phyloP scores from a whole-genome alignment of 2,888 invertebrate species.

The Ganaspis brasiliensis region DNA sequence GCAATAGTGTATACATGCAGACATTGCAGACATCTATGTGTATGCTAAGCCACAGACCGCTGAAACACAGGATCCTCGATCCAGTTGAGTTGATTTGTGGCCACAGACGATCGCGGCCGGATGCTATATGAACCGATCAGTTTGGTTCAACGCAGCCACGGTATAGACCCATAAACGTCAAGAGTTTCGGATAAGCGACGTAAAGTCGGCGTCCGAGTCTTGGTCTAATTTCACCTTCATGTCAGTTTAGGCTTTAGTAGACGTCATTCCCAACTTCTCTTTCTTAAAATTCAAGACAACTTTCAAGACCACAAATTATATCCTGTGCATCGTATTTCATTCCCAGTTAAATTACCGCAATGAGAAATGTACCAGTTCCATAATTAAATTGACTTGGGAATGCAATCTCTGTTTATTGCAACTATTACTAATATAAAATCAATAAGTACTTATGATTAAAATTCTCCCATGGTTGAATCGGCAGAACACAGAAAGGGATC shows the following conservation, averaged over 20 bases:
- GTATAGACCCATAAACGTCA: slow-evolving; percentile 74
- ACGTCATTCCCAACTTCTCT: background rate
- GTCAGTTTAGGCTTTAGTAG: background rate
- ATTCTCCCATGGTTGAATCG: too few relatives aligned
- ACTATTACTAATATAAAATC: too few relatives aligned
- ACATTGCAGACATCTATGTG: too few relatives aligned
- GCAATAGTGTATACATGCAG: slow-evolving; percentile 45
- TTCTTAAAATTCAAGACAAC: background rate
- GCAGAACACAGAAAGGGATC: too few relatives aligned
- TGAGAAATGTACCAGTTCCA: too few relatives aligned
- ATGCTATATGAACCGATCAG: slow-evolving; percentile 76
- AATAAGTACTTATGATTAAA: too few relatives aligned
- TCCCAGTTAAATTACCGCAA: too few relatives aligned
- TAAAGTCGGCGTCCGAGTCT: slow-evolving; percentile 2
- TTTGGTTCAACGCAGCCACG: slow-evolving; percentile 63
- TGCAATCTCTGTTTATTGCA: too few relatives aligned
- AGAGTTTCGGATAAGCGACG: slow-evolving; percentile 65
- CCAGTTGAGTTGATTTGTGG: slow-evolving; percentile 75
- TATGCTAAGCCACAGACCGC: slow-evolving; percentile 61
- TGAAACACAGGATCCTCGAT: slow-evolving; percentile 66
- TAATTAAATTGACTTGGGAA: too few relatives aligned
- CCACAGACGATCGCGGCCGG: slow-evolving; percentile 66
- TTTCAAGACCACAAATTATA: background rate
- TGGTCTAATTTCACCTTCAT: background rate
- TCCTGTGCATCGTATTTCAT: too few relatives aligned